Evolutionary conservation across 23 tunicate species (phyloP), one percentile per base, ranked within the genome.

Genomic region (Phallusia fumigata): DNA sequence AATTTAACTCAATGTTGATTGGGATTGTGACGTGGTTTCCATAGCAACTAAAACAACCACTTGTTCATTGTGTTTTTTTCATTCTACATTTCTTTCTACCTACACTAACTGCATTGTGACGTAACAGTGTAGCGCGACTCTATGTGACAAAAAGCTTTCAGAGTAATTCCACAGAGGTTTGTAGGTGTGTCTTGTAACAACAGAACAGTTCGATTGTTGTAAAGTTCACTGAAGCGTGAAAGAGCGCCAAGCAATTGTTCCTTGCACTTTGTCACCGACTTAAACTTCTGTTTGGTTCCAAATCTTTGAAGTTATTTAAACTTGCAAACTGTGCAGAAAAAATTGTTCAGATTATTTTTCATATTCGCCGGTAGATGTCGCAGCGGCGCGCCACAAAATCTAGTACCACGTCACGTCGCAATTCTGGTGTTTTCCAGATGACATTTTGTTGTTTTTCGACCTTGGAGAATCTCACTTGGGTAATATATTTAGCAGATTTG

Each of bases 201-300:
- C 69, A 58, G 69, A 58, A 58, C 69, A 58, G 28, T 13, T 2
- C 69, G 69, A 58, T 58, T 58, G 69, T 58, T 58, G 69, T 58
- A 21, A 58, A 6, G 28, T 22, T 8, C 69, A 58, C 69, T 24
- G 28, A 58, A 58, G 69, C 69, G 11, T 13, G 69, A 21, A 11
- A 13, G 10, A 3, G 8, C 8, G 47, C 10, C 47, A 10, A 40
- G 8, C 47, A 10, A 40, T 3, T 40, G 8, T 40, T n/a, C n/a
- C n/a, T n/a, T n/a, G n/a, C n/a, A 40, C 47, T 40, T 40, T 40
- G 47, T 40, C 5, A 40, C 47, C 47, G 10, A 40, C 5, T 10
- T 40, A 10, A 5, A 40, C 47, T 3, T 3, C 5, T 3, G 47
- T 40, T 3, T 3, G 10, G 10, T 10, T 3, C 47, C 47, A 40